Percentiles rank a stretch among this genome's conserved stretches.
phyloP scores from a whole-genome alignment of 2,888 invertebrate genomes.

The Byasa hedistus region DNA sequence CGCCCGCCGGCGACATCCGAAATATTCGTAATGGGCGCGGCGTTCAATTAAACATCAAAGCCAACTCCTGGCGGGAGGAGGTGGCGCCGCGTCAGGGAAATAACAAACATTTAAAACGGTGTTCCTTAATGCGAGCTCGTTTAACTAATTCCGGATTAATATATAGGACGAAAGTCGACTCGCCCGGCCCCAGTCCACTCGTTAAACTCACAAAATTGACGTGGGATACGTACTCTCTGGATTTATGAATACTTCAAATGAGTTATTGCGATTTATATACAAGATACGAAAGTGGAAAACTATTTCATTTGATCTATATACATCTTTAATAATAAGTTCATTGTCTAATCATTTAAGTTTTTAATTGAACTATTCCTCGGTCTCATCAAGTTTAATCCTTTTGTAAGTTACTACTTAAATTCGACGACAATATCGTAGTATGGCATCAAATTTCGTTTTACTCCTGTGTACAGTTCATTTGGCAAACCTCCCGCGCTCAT shows the following conservation, averaged over 20 bases:
- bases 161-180: slow-evolving; percentile 22
- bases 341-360: no score
- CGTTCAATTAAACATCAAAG: slow-evolving; percentile 31
- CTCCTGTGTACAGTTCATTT: slow-evolving; percentile 2
- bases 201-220: no score
- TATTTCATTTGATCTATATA: no score
- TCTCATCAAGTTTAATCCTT: no score
- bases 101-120: slow-evolving; percentile 24
- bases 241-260: no score
- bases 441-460: background rate
- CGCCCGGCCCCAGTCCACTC: background rate
- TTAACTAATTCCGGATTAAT: slow-evolving; percentile 29
- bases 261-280: no score
- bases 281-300: no score
- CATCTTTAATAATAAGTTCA: no score
- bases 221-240: no score
- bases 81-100: slow-evolving; percentile 7
- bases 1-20: slow-evolving; percentile 10
- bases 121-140: slow-evolving; percentile 28
- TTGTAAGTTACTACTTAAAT: no score
- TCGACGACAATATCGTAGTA: background rate
- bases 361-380: no score
- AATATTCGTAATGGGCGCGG: slow-evolving; percentile 25
- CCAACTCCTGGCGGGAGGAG: slow-evolving; percentile 8
- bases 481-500: slow-evolving; percentile 5